Conservation (phyloP, 2,797 vertebrate genomes). For the Anableps anableps region DNA sequence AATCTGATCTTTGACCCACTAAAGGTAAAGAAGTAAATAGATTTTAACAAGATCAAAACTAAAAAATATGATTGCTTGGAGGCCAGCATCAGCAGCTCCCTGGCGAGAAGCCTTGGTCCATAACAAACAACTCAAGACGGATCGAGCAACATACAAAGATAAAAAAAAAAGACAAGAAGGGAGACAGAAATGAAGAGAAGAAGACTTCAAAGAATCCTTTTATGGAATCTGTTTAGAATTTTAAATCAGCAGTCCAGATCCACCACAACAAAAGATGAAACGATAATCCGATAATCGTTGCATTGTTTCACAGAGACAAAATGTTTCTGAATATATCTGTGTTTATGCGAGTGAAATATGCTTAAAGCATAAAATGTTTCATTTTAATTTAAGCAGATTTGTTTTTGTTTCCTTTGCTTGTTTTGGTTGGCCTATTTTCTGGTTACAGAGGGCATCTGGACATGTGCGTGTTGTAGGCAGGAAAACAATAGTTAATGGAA, state of each 20-base stretch:
- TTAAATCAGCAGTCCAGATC: slow-evolving; percentile 67
- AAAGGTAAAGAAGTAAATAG: slow-evolving; percentile 1
- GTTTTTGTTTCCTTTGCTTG: slow-evolving; percentile 59
- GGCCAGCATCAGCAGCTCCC: slow-evolving; percentile 41
- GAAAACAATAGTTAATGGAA: slow-evolving; percentile 41
- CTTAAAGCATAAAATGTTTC: slow-evolving; percentile 78
- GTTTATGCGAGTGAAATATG: slow-evolving; percentile 71
- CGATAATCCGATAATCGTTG: slow-evolving; percentile 76
- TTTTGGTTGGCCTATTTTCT: slow-evolving; percentile 39
- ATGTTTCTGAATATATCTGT: slow-evolving; percentile 68
- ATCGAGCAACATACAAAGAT: slow-evolving; percentile 2
- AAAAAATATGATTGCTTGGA: slow-evolving; percentile 14
- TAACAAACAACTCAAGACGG: slow-evolving; percentile 43
- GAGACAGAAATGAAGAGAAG: slow-evolving; percentile 30
- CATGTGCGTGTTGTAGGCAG: slow-evolving; percentile 7
- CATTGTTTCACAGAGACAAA: slow-evolving; percentile 70
- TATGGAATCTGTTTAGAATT: slow-evolving; percentile 78
- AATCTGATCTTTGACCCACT: slow-evolving; percentile 36
- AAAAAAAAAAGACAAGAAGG: slow-evolving; percentile 29
- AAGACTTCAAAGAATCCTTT: slow-evolving; percentile 73
- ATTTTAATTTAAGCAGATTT: slow-evolving; percentile 68
- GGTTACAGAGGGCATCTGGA: slow-evolving; percentile 36
- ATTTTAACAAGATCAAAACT: slow-evolving; percentile 12
- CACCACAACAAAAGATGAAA: slow-evolving; percentile 79
- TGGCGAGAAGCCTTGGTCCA: slow-evolving; percentile 34